Conservation (phyloP, 2,113 vertebrate species). For the Anhinga anhinga region DNA sequence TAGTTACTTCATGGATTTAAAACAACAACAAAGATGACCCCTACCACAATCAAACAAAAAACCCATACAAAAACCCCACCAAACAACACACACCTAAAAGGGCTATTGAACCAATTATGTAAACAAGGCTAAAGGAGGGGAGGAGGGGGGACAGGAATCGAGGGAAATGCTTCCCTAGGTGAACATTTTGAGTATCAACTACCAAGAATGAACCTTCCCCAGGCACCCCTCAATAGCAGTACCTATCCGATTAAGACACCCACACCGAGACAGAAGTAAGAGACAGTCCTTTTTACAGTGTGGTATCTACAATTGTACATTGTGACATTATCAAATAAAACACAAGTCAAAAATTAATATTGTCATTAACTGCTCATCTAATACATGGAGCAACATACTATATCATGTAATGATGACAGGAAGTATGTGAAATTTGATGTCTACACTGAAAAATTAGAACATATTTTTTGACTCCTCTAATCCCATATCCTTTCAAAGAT, state of each 20-base stretch:
- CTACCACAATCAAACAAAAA: neutral
- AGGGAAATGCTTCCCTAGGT: neutral
- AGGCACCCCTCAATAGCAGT: neutral
- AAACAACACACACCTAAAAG: neutral
- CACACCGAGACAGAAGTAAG: neutral
- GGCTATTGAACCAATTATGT: neutral
- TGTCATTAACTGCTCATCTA: neutral
- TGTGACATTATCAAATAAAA: neutral
- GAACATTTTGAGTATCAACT: neutral
- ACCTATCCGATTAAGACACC: neutral
- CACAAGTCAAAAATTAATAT: neutral
- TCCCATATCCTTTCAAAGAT: rapidly evolving
- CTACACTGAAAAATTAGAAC: neutral
- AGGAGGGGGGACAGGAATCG: no score
- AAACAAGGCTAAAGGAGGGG: neutral
- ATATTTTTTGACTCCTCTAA: neutral
- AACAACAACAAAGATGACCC: neutral
- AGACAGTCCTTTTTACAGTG: neutral
- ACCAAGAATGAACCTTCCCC: neutral
- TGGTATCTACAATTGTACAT: neutral
- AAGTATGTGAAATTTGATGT: neutral
- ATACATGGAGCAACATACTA: neutral
- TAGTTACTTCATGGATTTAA: neutral
- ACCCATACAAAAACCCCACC: neutral
- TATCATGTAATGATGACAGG: rapidly evolving